Evolutionary conservation across 2,797 vertebrate genomes (phyloP).

Genomic region (Dendrocincla tyrannina): DNA sequence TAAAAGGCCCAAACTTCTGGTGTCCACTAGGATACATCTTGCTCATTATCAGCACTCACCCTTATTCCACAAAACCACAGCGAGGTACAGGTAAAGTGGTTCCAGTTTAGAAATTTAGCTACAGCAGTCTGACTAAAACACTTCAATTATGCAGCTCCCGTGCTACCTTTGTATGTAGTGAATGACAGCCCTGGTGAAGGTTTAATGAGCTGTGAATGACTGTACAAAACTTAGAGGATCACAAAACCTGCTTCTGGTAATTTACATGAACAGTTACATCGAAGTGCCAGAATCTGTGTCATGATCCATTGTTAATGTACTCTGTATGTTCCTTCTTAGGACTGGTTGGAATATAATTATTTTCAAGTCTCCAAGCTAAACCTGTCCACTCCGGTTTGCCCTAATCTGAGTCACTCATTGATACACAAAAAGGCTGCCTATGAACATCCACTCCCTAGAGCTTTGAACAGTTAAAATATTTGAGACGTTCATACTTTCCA

Average conservation of each 20-base stretch:
- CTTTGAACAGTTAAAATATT: constrained; percentile 24
- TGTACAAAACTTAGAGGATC: constrained; percentile 44
- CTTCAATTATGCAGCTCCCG: constrained; percentile 41
- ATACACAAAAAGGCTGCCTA: background rate
- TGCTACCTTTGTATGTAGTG: constrained; percentile 40
- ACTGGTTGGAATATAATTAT: constrained; percentile 8
- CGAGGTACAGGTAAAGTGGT: background rate
- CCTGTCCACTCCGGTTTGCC: constrained; percentile 25
- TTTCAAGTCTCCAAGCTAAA: constrained; percentile 39
- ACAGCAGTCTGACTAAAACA: constrained; percentile 3
- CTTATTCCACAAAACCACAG: background rate
- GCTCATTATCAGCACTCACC: background rate
- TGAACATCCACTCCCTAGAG: background rate
- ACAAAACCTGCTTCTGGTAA: constrained; percentile 52
- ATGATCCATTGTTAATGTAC: constrained; percentile 37
- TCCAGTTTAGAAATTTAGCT: constrained; percentile 8
- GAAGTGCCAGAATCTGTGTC: constrained; percentile 27
- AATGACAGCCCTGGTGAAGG: constrained; percentile 32
- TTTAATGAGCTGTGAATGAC: constrained; percentile 63
- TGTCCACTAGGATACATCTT: background rate
- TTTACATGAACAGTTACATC: constrained; percentile 54
- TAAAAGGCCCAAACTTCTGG: background rate
- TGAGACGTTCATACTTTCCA: background rate
- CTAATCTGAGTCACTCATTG: background rate
- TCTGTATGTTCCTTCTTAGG: background rate